Conservation (phyloP, 2,888 invertebrate genomes). For the Blastobasis adustella region DNA sequence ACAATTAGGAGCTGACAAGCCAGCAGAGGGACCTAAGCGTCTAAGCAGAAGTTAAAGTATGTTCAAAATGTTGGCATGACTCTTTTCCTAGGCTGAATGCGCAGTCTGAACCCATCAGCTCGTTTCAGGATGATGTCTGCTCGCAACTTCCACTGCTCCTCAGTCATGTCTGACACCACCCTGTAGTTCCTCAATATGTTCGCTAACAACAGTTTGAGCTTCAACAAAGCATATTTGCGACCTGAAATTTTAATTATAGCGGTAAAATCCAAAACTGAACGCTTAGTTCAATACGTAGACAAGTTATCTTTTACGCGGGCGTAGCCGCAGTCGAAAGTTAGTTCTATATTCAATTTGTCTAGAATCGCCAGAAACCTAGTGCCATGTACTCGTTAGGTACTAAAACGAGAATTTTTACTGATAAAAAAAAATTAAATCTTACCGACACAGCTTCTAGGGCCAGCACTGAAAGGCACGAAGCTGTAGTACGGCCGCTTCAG, state of each 20-base stretch:
- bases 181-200: slow-evolving; percentile 82
- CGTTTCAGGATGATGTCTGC: slow-evolving; percentile 84
- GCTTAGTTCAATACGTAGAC: slow-evolving; percentile 12
- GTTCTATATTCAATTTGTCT: no score
- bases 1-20: no score
- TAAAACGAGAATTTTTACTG: no score
- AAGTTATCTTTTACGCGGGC: no score
- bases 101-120: slow-evolving; percentile 81
- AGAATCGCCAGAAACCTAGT: no score
- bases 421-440: no score
- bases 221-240: slow-evolving; percentile 86
- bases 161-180: slow-evolving; percentile 77
- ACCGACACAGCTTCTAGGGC: slow-evolving; percentile 87
- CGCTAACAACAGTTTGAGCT: slow-evolving; percentile 82
- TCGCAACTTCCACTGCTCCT: slow-evolving; percentile 79
- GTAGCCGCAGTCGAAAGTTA: no score
- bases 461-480: slow-evolving; percentile 87
- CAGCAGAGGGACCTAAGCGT: no score
- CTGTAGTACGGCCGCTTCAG: slow-evolving; percentile 85
- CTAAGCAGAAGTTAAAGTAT: no score
- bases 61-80: slow-evolving; percentile 9
- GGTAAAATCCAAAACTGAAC: no score
- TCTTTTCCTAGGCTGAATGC: slow-evolving; percentile 76
- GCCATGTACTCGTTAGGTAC: no score
- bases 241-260: slow-evolving; percentile 41